Evolutionary conservation across 2,888 invertebrate genomes (phyloP), one percentile per base, ranked within the genome.

Genomic region (Archips xylosteana): DNA sequence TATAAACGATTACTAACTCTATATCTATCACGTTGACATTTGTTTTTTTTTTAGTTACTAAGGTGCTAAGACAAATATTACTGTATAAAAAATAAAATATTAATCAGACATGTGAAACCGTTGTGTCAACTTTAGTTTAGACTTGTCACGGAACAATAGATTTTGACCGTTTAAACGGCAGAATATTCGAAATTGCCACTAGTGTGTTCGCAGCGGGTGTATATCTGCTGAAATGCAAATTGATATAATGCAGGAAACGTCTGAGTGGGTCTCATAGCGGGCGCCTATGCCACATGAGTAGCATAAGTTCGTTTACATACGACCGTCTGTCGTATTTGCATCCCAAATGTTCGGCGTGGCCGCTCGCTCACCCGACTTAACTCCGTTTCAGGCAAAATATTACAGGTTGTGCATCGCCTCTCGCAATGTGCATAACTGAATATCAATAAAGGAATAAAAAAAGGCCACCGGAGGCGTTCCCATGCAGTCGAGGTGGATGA

Each of bases 231-330:
- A 92, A 94, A 94, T 94, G 92, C 94, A 94, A 94, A 94, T 94
- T 91, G 89, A 90, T 92, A 92, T 94, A 94, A 93, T 92, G 93
- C 93, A 93, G 94, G 94, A 94, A 94, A 91, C 94, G 94, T 94
- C 93, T 94, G 94, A 93, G 93, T 92, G 92, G 92, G 87, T 89
- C 93, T 94, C 92, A 92, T 92, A 92, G 90, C 92, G 89, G 89
- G 87, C 85, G 89, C 87, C 92, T 89, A 89, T 89, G 89, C 93
- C 89, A 87, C 92, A 91, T 90, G 89, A 92, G 90, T 90, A 89
- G 90, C 91, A 91, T 92, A 93, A 92, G 91, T 93, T 94, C 92
- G 94, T 94, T 94, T 94, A 90, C 93, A 94, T 94, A 91, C 94
- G 93, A 89, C 92, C 88, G 92, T 87, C 92, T 88, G 86, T 84